Evolutionary conservation across 1,140 invertebrate genomes (phyloP).

Genomic region (Tribolium madens): DNA sequence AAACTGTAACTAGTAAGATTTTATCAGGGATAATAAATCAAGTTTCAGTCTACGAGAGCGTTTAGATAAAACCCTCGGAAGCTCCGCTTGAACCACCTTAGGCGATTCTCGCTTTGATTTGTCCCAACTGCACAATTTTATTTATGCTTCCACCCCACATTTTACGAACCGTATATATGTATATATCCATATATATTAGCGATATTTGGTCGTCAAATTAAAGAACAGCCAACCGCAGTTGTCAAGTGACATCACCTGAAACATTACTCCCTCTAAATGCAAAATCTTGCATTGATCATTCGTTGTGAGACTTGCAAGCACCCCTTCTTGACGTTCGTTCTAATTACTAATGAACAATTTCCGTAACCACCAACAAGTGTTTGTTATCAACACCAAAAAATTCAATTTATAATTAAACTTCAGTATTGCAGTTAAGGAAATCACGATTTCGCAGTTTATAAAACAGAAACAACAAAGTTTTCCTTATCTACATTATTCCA

Average conservation of each 20-base stretch:
- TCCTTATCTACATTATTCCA: slow-evolving; percentile 40
- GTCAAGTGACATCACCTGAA: slow-evolving; percentile 18
- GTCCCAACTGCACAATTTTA: slow-evolving; percentile 62
- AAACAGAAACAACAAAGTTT: slow-evolving; percentile 36
- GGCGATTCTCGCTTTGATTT: slow-evolving; percentile 60
- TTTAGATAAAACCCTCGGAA: slow-evolving; percentile 62
- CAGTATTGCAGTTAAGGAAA: slow-evolving; percentile 29
- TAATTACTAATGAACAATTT: slow-evolving; percentile 35
- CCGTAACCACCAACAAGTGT: background rate
- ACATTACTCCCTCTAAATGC: slow-evolving; percentile 3
- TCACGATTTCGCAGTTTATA: slow-evolving; percentile 21
- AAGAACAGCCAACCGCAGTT: slow-evolving; percentile 15
- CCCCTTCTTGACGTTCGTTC: background rate
- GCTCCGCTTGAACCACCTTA: slow-evolving; percentile 60
- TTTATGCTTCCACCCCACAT: slow-evolving; percentile 58
- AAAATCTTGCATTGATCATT: slow-evolving; percentile 23
- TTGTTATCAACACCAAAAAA: background rate
- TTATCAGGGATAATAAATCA: slow-evolving; percentile 63
- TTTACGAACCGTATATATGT: slow-evolving; percentile 56
- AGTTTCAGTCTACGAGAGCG: slow-evolving; percentile 60
- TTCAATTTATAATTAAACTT: slow-evolving; percentile 24
- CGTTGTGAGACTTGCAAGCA: background rate
- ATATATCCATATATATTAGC: slow-evolving; percentile 12
- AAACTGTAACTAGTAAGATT: slow-evolving; percentile 61
- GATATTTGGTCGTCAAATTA: slow-evolving; percentile 58